Conservation (phyloP, 2,113 vertebrate genomes). For the Solea solea region DNA sequence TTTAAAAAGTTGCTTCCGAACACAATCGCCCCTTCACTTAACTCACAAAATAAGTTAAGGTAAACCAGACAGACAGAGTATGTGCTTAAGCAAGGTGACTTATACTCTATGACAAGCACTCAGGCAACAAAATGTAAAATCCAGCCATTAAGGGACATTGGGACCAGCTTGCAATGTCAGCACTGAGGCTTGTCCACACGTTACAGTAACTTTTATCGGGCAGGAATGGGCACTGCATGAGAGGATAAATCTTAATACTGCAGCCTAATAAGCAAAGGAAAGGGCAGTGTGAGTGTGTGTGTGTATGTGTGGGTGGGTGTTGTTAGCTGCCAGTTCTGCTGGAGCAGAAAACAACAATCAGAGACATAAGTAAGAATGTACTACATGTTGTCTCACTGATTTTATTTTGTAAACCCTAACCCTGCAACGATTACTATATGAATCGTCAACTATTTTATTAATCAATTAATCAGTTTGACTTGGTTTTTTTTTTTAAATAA, state of each 20-base stretch:
- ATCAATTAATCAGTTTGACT: no score
- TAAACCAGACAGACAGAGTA: constrained; percentile 45
- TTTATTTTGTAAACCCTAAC: no score
- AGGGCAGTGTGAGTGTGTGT: no score
- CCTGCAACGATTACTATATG: no score
- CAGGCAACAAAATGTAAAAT: constrained; percentile 34
- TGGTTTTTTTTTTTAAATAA: no score
- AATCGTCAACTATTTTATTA: no score
- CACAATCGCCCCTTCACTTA: constrained; percentile 8
- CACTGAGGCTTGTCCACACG: constrained; percentile 34
- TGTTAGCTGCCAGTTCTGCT: neutral
- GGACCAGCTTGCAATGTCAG: constrained; percentile 37
- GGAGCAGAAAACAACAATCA: neutral
- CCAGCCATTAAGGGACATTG: constrained; percentile 48
- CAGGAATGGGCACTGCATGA: neutral
- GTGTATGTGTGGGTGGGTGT: neutral
- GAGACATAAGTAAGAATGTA: neutral
- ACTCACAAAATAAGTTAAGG: constrained; percentile 29
- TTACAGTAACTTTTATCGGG: constrained; percentile 32
- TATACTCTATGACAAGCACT: constrained; percentile 44
- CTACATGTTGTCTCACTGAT: no score
- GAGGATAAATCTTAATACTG: constrained; percentile 31
- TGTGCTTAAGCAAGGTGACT: constrained; percentile 18
- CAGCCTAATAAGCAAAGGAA: constrained; percentile 20
- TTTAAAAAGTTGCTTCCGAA: constrained; percentile 4